These are phyloP conservation scores for Sericinus montela DNA, from an alignment of 2,888 invertebrate species.

Conservation along the genomic window DNA sequence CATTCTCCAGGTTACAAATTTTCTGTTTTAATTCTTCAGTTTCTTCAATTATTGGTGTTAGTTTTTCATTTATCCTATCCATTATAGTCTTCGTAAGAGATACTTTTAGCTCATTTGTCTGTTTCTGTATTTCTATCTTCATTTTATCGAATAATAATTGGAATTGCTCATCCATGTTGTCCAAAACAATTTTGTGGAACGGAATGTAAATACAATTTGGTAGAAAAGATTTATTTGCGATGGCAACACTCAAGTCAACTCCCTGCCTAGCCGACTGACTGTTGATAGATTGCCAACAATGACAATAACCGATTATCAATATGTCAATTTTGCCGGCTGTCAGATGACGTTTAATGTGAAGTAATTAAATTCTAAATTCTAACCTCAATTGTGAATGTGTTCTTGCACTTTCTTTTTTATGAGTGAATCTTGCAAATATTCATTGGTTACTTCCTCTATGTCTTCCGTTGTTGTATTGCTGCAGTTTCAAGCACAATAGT, in stretches of 20 bases:
- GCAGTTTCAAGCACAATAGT: no score
- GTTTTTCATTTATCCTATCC: conserved; percentile 17
- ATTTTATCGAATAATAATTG: conserved; percentile 18
- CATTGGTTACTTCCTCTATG: no score
- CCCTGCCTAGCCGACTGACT: background rate
- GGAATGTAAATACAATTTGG: background rate
- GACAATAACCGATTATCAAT: no score
- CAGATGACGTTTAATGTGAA: no score
- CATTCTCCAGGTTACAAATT: conserved; percentile 12
- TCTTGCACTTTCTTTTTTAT: no score
- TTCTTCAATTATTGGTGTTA: conserved; percentile 18
- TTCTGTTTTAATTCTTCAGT: conserved; percentile 17
- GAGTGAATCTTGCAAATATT: no score
- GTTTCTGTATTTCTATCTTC: conserved; percentile 19
- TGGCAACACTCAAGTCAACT: background rate
- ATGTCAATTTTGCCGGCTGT: no score
- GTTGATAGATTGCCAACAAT: no score
- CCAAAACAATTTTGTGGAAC: background rate
- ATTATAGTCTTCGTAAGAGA: conserved; percentile 17
- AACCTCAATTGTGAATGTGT: no score
- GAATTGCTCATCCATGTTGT: conserved; percentile 18
- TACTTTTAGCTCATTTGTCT: conserved; percentile 14
- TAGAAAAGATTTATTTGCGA: background rate
- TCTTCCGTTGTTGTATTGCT: no score
- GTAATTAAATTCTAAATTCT: no score